A percentile compares a stretch with the other conserved stretches of the same genome.
phyloP scores from a whole-genome alignment of 2,113 vertebrate genomes.

The Zosterops japonicus region DNA sequence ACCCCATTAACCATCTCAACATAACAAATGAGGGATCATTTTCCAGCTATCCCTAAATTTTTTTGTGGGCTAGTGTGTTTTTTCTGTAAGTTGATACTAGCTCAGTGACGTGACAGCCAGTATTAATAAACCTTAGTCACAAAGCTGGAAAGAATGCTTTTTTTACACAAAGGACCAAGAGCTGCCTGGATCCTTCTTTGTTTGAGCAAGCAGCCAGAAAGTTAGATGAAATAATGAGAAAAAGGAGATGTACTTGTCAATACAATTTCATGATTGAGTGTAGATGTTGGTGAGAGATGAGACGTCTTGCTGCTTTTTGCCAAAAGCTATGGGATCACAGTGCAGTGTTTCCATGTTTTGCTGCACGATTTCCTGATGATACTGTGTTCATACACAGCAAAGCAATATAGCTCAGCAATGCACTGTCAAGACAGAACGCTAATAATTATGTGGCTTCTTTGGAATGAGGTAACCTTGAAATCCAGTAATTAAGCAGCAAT shows the following conservation, averaged over 20 bases:
- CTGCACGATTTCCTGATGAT: not conserved
- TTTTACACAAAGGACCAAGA: not conserved
- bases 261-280: not conserved
- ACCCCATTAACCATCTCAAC: not conserved
- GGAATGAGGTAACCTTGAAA: not conserved
- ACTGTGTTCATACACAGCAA: not conserved
- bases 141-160: not conserved
- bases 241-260: conserved; percentile 31
- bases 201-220: conserved; percentile 32
- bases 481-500: not conserved
- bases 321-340: conserved; percentile 13
- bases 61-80: not conserved
- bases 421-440: not conserved
- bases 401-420: not conserved
- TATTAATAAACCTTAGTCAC: conserved; percentile 27
- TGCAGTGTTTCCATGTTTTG: conserved; percentile 1
- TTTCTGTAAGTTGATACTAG: not conserved
- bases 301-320: conserved; percentile 6
- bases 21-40: not conserved
- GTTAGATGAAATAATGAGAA: conserved; percentile 35
- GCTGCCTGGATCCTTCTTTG: conserved; percentile 9
- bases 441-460: not conserved
- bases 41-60: not conserved
- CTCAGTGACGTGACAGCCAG: not conserved
- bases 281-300: not conserved